Evolutionary conservation across 2,113 vertebrate genomes (phyloP), one percentile per base, ranked within the genome.

Genomic region (Hassar affinis): DNA sequence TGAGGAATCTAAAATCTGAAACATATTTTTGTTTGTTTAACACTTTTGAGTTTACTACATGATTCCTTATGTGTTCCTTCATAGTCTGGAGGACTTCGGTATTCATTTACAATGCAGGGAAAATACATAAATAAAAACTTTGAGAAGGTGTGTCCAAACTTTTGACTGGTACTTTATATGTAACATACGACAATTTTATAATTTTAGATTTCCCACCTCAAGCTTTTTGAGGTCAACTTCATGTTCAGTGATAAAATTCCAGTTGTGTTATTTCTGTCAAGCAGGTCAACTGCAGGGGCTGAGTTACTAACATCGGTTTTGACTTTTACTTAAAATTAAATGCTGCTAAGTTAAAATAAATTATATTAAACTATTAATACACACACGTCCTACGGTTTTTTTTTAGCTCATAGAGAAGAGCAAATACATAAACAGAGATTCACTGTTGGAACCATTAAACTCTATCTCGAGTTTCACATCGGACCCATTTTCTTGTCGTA

Each of bases 401-500:
- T 27, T 62, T 14, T 59, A 2, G 3, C 4, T 62, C 14, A 14
- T 18, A 18, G 30, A 35, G 6, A 35, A 66, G 15, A 25, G 35
- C 20, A 69, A 42, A 20, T 8, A 66, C 17, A 7, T 64, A 66
- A 49, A 30, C 72, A 2, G 7, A 52, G 17, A 38, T 25, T 15
- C 22, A 22, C 33, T 52, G 59, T 45, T 4, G 81, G 81, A 83
- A 84, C 62, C 20, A 33, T 69, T n/a, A 49, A 27, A 38, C 18
- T 45, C n/a, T 17, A n/a, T 38, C 1, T 38, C 25, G 54, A 1
- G 76, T 84, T 84, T 59, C n/a, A 9, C 9, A 17, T 38, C 59
- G 83, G 77, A 77, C 33, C n/a, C 27, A n/a, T 78, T 78, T 78
- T 20, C 20, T 47, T 47, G 80, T 59, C 38, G 69, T 5, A 47